Conservation (phyloP, 92 coral and sea anemone genomes). For the Desmophyllum pertusum region DNA sequence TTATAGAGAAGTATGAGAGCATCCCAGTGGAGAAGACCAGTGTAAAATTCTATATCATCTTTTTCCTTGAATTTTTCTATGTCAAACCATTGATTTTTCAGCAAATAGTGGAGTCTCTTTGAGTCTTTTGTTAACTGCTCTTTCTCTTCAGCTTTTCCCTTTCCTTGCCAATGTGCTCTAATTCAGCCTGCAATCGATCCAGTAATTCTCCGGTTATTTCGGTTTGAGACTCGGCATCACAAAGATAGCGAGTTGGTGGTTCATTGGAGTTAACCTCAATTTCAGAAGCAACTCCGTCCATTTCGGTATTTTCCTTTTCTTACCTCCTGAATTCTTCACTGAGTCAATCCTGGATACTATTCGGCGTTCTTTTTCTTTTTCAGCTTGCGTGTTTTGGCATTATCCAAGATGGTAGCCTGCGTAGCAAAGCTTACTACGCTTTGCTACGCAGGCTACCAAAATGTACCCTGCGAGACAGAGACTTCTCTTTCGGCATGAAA, state of each 20-base stretch:
- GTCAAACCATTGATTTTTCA: constrained; percentile 27
- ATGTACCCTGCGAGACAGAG: too few species aligned
- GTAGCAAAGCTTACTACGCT: too few species aligned
- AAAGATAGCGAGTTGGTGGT: neutral
- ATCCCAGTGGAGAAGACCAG: constrained; percentile 31
- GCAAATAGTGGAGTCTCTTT: neutral
- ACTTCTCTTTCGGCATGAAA: too few species aligned
- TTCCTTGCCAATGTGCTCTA: constrained; percentile 19
- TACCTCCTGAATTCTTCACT: neutral
- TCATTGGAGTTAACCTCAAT: neutral
- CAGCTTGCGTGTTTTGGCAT: too few species aligned
- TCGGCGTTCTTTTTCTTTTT: neutral
- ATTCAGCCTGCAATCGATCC: constrained; percentile 18
- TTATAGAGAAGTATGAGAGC: constrained; percentile 22
- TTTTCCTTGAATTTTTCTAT: constrained; percentile 34
- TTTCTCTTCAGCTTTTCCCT: constrained; percentile 20
- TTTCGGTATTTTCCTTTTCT: constrained; percentile 21
- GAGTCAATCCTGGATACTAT: constrained; percentile 12
- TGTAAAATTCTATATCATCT: constrained; percentile 37
- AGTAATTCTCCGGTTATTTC: constrained; percentile 24
- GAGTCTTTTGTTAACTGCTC: constrained; percentile 14
- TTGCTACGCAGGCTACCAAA: too few species aligned
- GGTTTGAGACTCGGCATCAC: constrained; percentile 23
- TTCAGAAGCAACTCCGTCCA: neutral
- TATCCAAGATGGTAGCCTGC: too few species aligned